Evolutionary conservation across 30 jellyfish, hydroid and myxozoan species (phyloP).

Genomic region (Haliclystus octoradiatus): DNA sequence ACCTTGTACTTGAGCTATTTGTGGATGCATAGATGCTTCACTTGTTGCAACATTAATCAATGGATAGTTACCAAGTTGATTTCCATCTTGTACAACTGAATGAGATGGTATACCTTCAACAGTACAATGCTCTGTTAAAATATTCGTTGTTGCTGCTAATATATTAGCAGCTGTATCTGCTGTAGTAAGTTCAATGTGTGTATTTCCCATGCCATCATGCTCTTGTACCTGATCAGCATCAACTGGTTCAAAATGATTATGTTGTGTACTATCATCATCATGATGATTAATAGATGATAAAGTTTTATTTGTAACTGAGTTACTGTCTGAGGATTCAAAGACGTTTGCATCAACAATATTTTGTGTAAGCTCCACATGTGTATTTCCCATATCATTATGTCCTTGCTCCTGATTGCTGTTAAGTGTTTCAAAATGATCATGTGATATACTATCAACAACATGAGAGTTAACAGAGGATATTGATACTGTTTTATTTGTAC

Average conservation of each 20-base stretch:
- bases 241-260: neutral
- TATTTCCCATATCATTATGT: no score
- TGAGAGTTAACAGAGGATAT: no score
- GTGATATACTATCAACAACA: neutral
- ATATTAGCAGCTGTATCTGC: no score
- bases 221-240: neutral
- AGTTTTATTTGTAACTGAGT: no score
- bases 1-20: conserved; percentile 21
- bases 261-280: neutral
- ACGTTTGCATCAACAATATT: no score
- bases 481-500: no score
- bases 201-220: no score
- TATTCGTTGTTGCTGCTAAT: neutral
- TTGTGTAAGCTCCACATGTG: no score
- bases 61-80: conserved; percentile 16
- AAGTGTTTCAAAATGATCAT: neutral
- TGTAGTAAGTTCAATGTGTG: no score
- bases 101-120: neutral
- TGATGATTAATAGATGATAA: no score
- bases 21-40: conserved; percentile 4
- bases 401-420: neutral
- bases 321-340: no score
- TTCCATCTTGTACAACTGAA: conserved; percentile 5
- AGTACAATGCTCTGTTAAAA: neutral
- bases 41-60: neutral